Conservation (phyloP, 2,113 vertebrate genomes). For the Lathamus discolor region DNA sequence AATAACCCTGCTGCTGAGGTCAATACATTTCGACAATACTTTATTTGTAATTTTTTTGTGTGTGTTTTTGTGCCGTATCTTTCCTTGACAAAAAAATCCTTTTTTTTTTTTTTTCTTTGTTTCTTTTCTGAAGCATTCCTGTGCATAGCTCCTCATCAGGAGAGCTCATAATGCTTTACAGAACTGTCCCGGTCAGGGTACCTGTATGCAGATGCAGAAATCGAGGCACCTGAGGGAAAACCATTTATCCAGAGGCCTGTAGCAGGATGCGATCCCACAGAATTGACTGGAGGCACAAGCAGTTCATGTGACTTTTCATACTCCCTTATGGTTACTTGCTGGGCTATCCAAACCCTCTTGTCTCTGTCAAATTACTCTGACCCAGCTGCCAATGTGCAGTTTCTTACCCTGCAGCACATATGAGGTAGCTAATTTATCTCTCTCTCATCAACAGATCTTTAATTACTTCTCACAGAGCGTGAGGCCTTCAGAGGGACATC, state of each 20-base stretch:
- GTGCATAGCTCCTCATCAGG: neutral
- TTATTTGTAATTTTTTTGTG: neutral
- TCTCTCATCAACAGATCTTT: neutral
- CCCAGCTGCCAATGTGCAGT: neutral
- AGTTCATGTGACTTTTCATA: neutral
- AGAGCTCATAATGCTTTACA: neutral
- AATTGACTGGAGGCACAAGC: neutral
- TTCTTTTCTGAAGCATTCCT: neutral
- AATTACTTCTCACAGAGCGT: neutral
- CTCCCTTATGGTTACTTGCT: neutral
- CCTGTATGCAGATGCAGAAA: neutral
- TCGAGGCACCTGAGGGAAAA: neutral
- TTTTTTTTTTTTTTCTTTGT: too few species aligned
- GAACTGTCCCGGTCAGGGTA: neutral
- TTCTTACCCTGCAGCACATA: constrained; percentile 3
- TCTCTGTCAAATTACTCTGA: neutral
- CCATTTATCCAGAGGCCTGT: neutral
- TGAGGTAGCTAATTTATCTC: constrained; percentile 31
- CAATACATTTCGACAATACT: neutral
- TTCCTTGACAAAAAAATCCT: neutral
- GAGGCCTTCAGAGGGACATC: neutral
- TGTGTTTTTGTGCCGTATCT: neutral
- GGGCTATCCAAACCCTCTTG: neutral
- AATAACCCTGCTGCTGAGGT: neutral
- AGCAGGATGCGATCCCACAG: neutral